These are phyloP conservation scores for Diabrotica virgifera DNA, from an alignment of 1,140 invertebrate genomes.

Conservation along the genomic window DNA sequence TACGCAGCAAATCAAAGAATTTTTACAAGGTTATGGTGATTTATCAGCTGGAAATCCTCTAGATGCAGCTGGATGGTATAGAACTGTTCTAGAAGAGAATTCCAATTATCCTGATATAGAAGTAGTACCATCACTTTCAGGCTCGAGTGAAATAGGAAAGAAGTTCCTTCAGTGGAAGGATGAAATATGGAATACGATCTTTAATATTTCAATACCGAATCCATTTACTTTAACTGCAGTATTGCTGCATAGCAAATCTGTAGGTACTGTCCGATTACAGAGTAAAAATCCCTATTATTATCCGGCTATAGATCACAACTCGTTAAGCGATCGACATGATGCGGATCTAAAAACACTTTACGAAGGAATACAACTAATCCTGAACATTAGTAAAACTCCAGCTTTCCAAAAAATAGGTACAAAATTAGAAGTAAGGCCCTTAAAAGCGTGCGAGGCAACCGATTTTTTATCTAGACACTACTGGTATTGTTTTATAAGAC, in stretches of 20 bases:
- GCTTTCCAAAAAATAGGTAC: slow-evolving; percentile 59
- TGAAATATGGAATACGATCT: slow-evolving; percentile 3
- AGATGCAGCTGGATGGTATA: not conserved
- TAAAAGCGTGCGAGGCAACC: slow-evolving; percentile 42
- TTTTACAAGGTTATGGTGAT: slow-evolving; percentile 9
- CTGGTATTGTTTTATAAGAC: slow-evolving; percentile 40
- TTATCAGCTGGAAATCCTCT: slow-evolving; percentile 5
- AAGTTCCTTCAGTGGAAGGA: slow-evolving; percentile 9
- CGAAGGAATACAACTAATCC: slow-evolving; percentile 43
- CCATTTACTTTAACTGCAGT: slow-evolving; percentile 3
- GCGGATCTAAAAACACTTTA: slow-evolving; percentile 54
- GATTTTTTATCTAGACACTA: slow-evolving; percentile 50
- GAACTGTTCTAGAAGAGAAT: not conserved
- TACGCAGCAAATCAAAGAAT: slow-evolving; percentile 7
- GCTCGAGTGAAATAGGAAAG: not conserved
- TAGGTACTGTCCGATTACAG: slow-evolving; percentile 64
- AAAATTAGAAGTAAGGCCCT: slow-evolving; percentile 44
- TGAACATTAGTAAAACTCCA: slow-evolving; percentile 57
- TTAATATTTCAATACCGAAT: not conserved
- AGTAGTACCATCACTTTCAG: not conserved
- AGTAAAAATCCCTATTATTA: slow-evolving; percentile 67
- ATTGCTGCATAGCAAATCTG: slow-evolving; percentile 25
- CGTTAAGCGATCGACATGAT: slow-evolving; percentile 67
- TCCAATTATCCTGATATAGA: slow-evolving; percentile 3
- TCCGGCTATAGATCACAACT: slow-evolving; percentile 76